These are phyloP conservation scores for Takifugu bimaculatus DNA, from an alignment of 2,113 vertebrate genomes.

Conservation along the genomic window DNA sequence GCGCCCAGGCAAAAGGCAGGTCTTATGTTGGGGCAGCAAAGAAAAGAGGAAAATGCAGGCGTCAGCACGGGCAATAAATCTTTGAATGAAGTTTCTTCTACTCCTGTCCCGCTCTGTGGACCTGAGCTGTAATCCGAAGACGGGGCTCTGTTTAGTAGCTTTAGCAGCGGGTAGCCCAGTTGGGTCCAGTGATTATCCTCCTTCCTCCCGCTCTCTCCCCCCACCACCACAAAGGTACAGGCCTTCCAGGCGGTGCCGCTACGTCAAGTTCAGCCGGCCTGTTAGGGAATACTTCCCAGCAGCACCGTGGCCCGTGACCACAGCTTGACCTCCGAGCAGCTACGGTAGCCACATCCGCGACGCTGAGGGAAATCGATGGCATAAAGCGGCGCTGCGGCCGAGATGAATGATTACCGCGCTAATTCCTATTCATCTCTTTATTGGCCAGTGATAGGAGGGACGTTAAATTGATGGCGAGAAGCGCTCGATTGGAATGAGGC, in stretches of 20 bases:
- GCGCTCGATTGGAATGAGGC: slow-evolving; percentile 30
- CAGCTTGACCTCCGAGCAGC: slow-evolving; percentile 59
- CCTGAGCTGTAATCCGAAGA: slow-evolving; percentile 43
- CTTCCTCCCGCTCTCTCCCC: background rate
- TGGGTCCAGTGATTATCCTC: slow-evolving; percentile 12
- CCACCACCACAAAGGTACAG: slow-evolving; percentile 27
- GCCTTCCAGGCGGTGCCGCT: slow-evolving; percentile 41
- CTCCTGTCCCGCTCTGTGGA: slow-evolving; percentile 49
- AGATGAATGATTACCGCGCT: slow-evolving; percentile 62
- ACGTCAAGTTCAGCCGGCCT: slow-evolving; percentile 34
- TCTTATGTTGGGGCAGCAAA: slow-evolving; percentile 48
- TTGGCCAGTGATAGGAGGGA: slow-evolving; percentile 52
- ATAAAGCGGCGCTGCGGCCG: slow-evolving; percentile 53
- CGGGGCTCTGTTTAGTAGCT: slow-evolving; percentile 63
- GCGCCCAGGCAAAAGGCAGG: slow-evolving; percentile 54
- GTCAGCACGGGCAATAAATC: slow-evolving; percentile 69
- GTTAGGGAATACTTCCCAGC: slow-evolving; percentile 53
- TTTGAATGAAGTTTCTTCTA: slow-evolving; percentile 56
- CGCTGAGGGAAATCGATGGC: slow-evolving; percentile 56
- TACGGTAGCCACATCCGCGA: slow-evolving; percentile 38
- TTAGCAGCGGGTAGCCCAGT: slow-evolving; percentile 55
- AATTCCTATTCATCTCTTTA: slow-evolving; percentile 63
- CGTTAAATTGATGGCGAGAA: slow-evolving; percentile 50
- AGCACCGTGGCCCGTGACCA: slow-evolving; percentile 50
- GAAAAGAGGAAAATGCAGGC: slow-evolving; percentile 57